A percentile compares a stretch with the other conserved stretches of the same genome.
Evolutionary conservation across 37 sponge, comb jelly and placozoan genomes (phyloP).

Genomic region (Diacarnus erythraeanus): DNA sequence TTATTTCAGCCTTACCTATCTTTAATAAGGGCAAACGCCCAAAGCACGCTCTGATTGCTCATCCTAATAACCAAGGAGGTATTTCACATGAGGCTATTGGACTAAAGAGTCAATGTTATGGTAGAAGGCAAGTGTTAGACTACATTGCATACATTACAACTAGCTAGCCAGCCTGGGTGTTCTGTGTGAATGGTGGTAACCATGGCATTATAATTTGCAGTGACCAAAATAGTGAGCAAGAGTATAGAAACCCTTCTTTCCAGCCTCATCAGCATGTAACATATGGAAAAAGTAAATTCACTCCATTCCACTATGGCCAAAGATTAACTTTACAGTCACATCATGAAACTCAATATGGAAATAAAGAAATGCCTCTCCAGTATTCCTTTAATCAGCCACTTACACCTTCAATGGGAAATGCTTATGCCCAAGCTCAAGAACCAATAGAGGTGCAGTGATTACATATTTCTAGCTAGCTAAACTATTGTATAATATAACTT

Average conservation of each 20-base stretch:
- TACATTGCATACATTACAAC: background rate
- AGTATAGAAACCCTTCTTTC: background rate
- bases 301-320: background rate
- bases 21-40: conserved; percentile 66
- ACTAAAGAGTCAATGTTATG: background rate
- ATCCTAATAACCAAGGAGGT: conserved; percentile 32
- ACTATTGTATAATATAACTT: too few species aligned
- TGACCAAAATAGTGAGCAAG: background rate
- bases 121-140: background rate
- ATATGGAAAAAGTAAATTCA: background rate
- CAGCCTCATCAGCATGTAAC: background rate
- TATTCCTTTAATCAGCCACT: too few species aligned
- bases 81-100: background rate
- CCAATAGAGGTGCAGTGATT: background rate
- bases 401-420: background rate
- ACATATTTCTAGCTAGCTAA: too few species aligned
- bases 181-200: too few species aligned
- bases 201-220: background rate
- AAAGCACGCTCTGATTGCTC: conserved; percentile 60
- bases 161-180: background rate
- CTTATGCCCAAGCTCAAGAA: background rate
- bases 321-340: background rate
- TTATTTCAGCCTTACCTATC: conserved; percentile 37
- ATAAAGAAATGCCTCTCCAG: too few species aligned
- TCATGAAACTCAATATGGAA: too few species aligned